These are phyloP conservation scores for Cenopis cana DNA, from an alignment of 2,888 invertebrate genomes.

Conservation along the genomic window DNA sequence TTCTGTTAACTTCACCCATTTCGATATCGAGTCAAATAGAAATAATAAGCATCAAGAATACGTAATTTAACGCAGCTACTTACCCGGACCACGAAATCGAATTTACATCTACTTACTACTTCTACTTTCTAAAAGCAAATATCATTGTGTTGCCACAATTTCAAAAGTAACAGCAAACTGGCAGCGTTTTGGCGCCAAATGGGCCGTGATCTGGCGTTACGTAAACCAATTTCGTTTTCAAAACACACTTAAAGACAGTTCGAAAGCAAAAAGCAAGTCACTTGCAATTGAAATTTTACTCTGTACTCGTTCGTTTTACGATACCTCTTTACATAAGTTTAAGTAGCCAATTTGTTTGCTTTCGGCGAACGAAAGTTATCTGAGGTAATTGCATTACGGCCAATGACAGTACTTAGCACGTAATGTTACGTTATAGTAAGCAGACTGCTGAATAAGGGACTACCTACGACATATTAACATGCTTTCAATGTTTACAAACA, in stretches of 20 bases:
- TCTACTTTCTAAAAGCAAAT: constrained; percentile 66
- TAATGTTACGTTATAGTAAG: constrained; percentile 19
- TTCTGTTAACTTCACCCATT: background rate
- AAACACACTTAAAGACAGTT: constrained; percentile 47
- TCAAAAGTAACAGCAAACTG: constrained; percentile 45
- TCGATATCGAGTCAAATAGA: background rate
- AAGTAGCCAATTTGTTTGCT: constrained; percentile 26
- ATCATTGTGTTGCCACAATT: constrained; percentile 38
- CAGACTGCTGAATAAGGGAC: constrained; percentile 4
- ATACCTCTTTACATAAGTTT: constrained; percentile 16
- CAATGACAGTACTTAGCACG: constrained; percentile 21
- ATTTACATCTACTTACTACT: constrained; percentile 70
- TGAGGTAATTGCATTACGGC: constrained; percentile 7
- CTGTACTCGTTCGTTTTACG: constrained; percentile 21
- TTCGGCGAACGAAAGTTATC: constrained; percentile 10
- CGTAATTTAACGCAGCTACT: constrained; percentile 21
- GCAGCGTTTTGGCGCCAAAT: constrained; percentile 53
- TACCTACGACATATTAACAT: background rate
- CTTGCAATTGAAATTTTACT: constrained; percentile 42
- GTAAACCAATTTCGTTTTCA: constrained; percentile 61
- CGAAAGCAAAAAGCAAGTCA: constrained; percentile 57
- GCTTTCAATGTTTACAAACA: background rate
- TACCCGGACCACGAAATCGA: constrained; percentile 58
- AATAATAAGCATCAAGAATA: background rate
- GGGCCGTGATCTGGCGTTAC: constrained; percentile 54